Evolutionary conservation across 2,888 invertebrate species (phyloP).

Genomic region (Patella pellucida): DNA sequence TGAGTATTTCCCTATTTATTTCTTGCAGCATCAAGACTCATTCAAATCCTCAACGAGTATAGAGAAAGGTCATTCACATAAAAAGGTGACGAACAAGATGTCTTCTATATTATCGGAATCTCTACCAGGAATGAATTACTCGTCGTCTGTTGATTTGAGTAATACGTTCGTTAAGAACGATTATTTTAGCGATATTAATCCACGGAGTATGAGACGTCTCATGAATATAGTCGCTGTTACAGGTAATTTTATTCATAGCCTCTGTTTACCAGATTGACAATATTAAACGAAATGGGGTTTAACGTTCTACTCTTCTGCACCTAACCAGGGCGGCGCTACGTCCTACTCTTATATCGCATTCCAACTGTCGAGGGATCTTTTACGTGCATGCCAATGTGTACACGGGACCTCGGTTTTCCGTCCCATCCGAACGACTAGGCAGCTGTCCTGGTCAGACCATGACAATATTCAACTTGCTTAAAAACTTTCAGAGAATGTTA

Average conservation of each 20-base stretch:
- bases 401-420: too few species aligned
- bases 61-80: constrained; percentile 32
- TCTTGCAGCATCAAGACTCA: constrained; percentile 54
- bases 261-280: not conserved
- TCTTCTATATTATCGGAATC: constrained; percentile 38
- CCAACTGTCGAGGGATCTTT: too few species aligned
- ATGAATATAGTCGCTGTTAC: constrained; percentile 98
- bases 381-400: too few species aligned
- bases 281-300: too few species aligned
- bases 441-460: too few species aligned
- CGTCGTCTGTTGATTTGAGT: constrained; percentile 64
- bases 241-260: constrained; percentile 73
- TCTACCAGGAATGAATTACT: constrained; percentile 37
- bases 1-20: too few species aligned
- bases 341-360: too few species aligned
- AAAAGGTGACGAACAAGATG: constrained; percentile 25
- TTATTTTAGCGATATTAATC: constrained; percentile 99
- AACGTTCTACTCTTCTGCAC: too few species aligned
- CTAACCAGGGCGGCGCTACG: too few species aligned
- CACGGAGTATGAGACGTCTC: constrained; percentile 92
- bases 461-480: too few species aligned
- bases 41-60: constrained; percentile 42
- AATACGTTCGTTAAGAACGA: constrained; percentile 87
- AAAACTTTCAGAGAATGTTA: too few species aligned
- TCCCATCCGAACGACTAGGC: too few species aligned